phyloP scores from a whole-genome alignment of 2,113 vertebrate species.

The Chiloscyllium plagiosum region DNA sequence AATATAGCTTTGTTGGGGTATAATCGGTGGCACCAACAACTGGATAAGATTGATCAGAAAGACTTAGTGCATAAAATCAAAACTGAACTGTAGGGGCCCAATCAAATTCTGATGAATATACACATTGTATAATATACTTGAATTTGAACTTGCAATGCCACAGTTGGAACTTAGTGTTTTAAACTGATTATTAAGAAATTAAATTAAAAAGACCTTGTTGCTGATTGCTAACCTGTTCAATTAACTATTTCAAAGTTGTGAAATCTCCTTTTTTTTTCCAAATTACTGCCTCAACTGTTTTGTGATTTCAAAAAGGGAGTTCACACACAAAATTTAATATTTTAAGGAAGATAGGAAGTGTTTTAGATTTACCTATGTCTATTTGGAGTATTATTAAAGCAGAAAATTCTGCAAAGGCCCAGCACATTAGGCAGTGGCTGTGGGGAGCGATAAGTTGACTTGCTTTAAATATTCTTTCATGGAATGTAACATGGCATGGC shows the following conservation, averaged over 20 bases:
- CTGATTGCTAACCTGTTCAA: background rate
- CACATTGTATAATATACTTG: background rate
- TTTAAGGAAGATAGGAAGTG: background rate
- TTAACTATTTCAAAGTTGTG: slow-evolving; percentile 22
- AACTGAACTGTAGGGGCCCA: slow-evolving; percentile 69
- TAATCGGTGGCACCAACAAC: slow-evolving; percentile 84
- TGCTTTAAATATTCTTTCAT: background rate
- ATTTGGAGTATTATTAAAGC: background rate
- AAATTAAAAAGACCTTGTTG: background rate
- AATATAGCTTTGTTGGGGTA: slow-evolving; percentile 90
- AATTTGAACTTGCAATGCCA: background rate
- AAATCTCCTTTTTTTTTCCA: background rate
- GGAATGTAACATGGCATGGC: background rate
- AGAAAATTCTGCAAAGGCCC: background rate
- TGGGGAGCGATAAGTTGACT: background rate
- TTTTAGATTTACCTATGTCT: background rate
- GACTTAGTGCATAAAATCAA: slow-evolving; percentile 96
- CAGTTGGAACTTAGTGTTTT: background rate
- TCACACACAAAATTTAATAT: background rate
- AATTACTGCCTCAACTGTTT: background rate
- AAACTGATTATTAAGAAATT: background rate
- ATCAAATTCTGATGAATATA: background rate
- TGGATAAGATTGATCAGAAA: slow-evolving; percentile 90
- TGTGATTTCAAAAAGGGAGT: background rate
- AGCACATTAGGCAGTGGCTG: background rate